These are phyloP conservation scores for Pogonognathellus flavescens DNA, from an alignment of 1,140 invertebrate genomes.

Conservation along the genomic window DNA sequence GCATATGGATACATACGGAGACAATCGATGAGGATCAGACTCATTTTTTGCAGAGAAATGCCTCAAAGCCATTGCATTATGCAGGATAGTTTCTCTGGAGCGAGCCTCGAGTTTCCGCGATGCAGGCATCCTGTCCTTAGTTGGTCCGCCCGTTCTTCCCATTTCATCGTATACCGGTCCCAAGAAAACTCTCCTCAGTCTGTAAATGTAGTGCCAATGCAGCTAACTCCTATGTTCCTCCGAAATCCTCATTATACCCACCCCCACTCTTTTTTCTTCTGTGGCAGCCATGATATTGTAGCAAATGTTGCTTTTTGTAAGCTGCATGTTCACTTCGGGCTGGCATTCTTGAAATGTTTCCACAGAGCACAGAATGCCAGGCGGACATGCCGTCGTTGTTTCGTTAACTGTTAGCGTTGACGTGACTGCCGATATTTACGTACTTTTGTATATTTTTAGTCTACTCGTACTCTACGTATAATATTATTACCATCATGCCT, in stretches of 20 bases:
- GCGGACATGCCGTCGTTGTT: slow-evolving; percentile 45
- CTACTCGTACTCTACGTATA: neutral
- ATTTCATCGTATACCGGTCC: slow-evolving; percentile 55
- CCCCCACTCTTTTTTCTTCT: slow-evolving; percentile 37
- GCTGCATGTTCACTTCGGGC: slow-evolving; percentile 54
- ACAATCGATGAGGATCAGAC: slow-evolving; percentile 47
- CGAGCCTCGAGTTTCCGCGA: slow-evolving; percentile 25
- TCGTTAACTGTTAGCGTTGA: slow-evolving; percentile 40
- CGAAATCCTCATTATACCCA: slow-evolving; percentile 36
- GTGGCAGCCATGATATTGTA: slow-evolving; percentile 59
- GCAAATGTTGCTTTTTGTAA: slow-evolving; percentile 58
- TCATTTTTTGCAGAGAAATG: slow-evolving; percentile 33
- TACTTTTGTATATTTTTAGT: slow-evolving; percentile 8
- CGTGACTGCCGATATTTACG: slow-evolving; percentile 30
- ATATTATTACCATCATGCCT: too few species aligned
- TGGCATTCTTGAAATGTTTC: slow-evolving; percentile 52
- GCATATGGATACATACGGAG: neutral
- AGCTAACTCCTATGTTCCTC: slow-evolving; percentile 19
- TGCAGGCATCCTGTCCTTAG: slow-evolving; percentile 35
- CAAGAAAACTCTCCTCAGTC: slow-evolving; percentile 28
- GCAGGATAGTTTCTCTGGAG: slow-evolving; percentile 45
- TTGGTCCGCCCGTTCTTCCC: slow-evolving; percentile 51
- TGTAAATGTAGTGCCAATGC: too few species aligned
- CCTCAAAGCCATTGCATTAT: slow-evolving; percentile 50
- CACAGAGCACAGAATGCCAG: slow-evolving; percentile 48